Conservation (phyloP, 2,797 vertebrate species). For the Anas bernieri region DNA sequence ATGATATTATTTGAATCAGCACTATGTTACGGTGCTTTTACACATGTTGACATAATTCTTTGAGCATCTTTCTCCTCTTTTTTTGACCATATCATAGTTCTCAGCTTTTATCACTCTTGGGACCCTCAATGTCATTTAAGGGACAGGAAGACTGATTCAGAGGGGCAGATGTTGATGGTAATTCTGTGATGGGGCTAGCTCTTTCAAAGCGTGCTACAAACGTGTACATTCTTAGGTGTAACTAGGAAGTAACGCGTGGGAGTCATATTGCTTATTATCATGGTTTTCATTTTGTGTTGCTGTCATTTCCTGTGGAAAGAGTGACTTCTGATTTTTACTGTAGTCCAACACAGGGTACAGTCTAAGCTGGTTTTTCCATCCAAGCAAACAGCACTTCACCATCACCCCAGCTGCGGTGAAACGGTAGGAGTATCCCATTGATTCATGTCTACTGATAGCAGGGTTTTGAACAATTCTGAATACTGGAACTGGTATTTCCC, state of each 20-base stretch:
- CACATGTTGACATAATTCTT: fast-evolving
- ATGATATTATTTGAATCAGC: fast-evolving
- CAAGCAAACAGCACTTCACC: background rate
- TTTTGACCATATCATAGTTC: background rate
- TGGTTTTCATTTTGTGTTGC: constrained; percentile 27
- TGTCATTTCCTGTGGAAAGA: constrained; percentile 73
- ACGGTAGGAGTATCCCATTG: background rate
- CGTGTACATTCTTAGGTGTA: background rate
- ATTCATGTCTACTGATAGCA: background rate
- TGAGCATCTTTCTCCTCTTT: background rate
- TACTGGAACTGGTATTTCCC: background rate
- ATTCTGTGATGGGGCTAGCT: background rate
- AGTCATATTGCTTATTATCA: constrained; percentile 18
- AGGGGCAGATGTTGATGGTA: background rate
- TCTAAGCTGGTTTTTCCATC: constrained; percentile 4
- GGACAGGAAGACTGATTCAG: background rate
- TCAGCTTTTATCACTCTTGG: background rate
- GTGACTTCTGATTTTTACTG: constrained; percentile 32
- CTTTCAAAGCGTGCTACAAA: background rate
- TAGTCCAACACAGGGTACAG: background rate
- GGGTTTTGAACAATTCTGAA: background rate
- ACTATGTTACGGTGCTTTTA: background rate
- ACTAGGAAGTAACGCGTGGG: constrained; percentile 41
- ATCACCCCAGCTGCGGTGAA: fast-evolving
- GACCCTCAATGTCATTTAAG: background rate